Evolutionary conservation across 37 sponge, comb jelly and placozoan species (phyloP).

Genomic region (Haliclona indistincta): DNA sequence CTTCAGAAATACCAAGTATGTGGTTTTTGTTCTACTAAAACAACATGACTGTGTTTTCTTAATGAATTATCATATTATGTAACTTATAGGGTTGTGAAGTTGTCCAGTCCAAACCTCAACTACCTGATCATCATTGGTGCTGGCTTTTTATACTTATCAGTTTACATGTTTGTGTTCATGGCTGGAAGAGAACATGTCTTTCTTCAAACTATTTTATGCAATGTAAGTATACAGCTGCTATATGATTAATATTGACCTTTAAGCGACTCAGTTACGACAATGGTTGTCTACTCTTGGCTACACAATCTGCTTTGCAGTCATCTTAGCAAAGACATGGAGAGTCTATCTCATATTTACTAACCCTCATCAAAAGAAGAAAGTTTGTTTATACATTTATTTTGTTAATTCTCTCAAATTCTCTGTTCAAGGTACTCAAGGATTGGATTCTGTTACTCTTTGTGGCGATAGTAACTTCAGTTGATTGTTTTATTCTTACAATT

Average conservation of each 20-base stretch:
- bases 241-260: background rate
- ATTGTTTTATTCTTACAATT: background rate
- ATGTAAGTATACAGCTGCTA: too few relatives aligned
- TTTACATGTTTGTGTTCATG: too few relatives aligned
- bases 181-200: too few relatives aligned
- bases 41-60: background rate
- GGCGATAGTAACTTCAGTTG: conserved; percentile 4
- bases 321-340: conserved; percentile 45
- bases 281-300: conserved; percentile 27
- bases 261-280: background rate
- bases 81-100: conserved; percentile 9
- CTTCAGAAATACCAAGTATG: background rate
- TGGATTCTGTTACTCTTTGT: conserved; percentile 5
- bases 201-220: conserved; percentile 12
- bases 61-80: background rate
- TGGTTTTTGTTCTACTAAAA: too few relatives aligned
- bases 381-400: background rate
- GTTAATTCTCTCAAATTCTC: background rate
- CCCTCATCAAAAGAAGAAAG: conserved; percentile 35
- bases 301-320: conserved; percentile 26
- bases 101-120: conserved; percentile 21
- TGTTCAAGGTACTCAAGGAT: conserved; percentile 28
- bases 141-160: background rate
- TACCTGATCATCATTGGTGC: conserved; percentile 8
- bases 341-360: conserved; percentile 50